phyloP scores from a whole-genome alignment of 2,797 vertebrate genomes.

The Sebastiscus tertius region DNA sequence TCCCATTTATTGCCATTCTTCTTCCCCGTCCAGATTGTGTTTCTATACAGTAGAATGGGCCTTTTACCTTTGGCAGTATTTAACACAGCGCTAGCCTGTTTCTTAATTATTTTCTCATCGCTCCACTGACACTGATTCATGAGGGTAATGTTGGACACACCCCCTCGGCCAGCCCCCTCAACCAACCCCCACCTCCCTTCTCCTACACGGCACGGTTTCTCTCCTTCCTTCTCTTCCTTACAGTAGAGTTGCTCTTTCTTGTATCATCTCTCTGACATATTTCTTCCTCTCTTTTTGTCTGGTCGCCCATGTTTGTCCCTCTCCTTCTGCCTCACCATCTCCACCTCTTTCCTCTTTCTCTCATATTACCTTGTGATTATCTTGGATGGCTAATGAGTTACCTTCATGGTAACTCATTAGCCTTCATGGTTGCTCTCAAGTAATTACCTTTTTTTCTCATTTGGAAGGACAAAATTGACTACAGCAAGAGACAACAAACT shows the following conservation, averaged over 20 bases:
- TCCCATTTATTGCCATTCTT: slow-evolving; percentile 74
- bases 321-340: neutral
- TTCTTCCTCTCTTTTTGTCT: slow-evolving; percentile 24
- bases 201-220: slow-evolving; percentile 16
- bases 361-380: slow-evolving; percentile 61
- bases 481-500: slow-evolving; percentile 66
- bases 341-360: slow-evolving; percentile 35
- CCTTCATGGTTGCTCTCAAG: slow-evolving; percentile 62
- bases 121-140: slow-evolving; percentile 83
- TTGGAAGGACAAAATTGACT: slow-evolving; percentile 64
- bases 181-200: slow-evolving; percentile 55
- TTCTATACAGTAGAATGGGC: slow-evolving; percentile 65
- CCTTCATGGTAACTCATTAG: slow-evolving; percentile 67
- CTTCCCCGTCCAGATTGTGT: slow-evolving; percentile 54
- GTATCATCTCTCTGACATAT: slow-evolving; percentile 4
- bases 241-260: slow-evolving; percentile 19
- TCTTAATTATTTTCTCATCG: slow-evolving; percentile 85
- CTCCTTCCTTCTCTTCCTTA: slow-evolving; percentile 29
- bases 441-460: slow-evolving; percentile 69
- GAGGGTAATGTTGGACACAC: slow-evolving; percentile 73
- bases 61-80: slow-evolving; percentile 77
- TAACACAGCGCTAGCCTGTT: slow-evolving; percentile 71
- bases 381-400: slow-evolving; percentile 73
- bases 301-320: neutral
- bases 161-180: slow-evolving; percentile 57